Percentiles rank a stretch among this genome's conserved stretches.
These are phyloP conservation scores for Taurulus bubalis DNA, from an alignment of 2,113 vertebrate genomes.

Conservation along the genomic window DNA sequence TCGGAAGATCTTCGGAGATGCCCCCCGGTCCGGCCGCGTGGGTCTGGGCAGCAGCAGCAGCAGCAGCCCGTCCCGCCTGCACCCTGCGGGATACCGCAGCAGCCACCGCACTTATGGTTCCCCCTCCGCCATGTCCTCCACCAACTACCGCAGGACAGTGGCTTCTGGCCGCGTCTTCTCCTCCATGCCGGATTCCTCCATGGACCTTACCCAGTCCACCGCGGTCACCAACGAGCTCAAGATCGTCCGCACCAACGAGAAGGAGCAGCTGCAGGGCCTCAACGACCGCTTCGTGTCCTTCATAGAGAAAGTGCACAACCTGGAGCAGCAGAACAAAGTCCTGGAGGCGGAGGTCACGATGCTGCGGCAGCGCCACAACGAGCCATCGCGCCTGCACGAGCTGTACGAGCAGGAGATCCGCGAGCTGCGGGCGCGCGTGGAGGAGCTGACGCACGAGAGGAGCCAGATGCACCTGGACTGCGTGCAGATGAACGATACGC, in stretches of 20 bases:
- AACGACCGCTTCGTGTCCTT: slow-evolving; percentile 89
- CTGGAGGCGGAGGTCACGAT: slow-evolving; percentile 84
- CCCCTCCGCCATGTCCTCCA: slow-evolving; percentile 66
- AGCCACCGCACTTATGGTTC: slow-evolving; percentile 73
- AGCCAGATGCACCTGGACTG: slow-evolving; percentile 86
- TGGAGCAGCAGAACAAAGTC: slow-evolving; percentile 87
- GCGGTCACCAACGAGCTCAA: slow-evolving; percentile 87
- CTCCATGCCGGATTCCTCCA: slow-evolving; percentile 68
- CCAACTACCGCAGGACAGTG: slow-evolving; percentile 75
- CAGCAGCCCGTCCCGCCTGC: slow-evolving; percentile 79
- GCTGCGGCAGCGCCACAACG: slow-evolving; percentile 84
- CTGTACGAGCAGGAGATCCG: slow-evolving; percentile 88
- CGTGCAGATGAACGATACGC: slow-evolving; percentile 82
- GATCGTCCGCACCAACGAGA: slow-evolving; percentile 88
- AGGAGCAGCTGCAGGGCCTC: slow-evolving; percentile 87
- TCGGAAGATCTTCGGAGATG: slow-evolving; percentile 84
- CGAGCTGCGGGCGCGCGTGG: slow-evolving; percentile 82
- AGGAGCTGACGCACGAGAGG: slow-evolving; percentile 86
- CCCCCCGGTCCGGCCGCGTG: slow-evolving; percentile 76
- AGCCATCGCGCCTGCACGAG: slow-evolving; percentile 86
- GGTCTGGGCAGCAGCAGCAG: slow-evolving; percentile 75
- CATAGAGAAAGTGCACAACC: slow-evolving; percentile 87
- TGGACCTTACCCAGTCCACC: slow-evolving; percentile 85
- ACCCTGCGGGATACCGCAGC: slow-evolving; percentile 76
- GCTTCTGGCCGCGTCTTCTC: slow-evolving; percentile 78